These are phyloP conservation scores for Xenopus laevis DNA, from an alignment of 2,113 vertebrate genomes.

Conservation along the genomic window DNA sequence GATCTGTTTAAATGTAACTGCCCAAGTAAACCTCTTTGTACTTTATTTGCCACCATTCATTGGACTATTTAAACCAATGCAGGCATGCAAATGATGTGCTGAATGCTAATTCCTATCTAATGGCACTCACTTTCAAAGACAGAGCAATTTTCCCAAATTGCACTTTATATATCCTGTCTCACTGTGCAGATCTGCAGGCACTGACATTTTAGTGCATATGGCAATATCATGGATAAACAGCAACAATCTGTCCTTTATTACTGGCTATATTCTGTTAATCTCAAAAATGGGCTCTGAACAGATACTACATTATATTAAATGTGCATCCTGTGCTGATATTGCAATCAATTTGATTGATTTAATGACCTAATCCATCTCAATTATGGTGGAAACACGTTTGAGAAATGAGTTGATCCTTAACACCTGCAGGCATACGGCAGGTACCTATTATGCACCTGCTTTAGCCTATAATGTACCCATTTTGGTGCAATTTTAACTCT, in stretches of 20 bases:
- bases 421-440: background rate
- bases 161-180: slow-evolving; percentile 35
- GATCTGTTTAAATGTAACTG: too few species aligned
- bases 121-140: slow-evolving; percentile 10
- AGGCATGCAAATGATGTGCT: slow-evolving; percentile 3
- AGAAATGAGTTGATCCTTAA: background rate
- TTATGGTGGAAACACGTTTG: background rate
- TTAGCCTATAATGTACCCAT: background rate
- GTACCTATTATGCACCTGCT: background rate
- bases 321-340: slow-evolving; percentile 1
- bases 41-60: slow-evolving; percentile 18
- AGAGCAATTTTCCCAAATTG: slow-evolving; percentile 28
- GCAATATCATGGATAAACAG: slow-evolving; percentile 27
- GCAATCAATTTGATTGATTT: slow-evolving; percentile 10
- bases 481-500: background rate
- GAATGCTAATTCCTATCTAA: slow-evolving; percentile 25
- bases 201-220: slow-evolving; percentile 36
- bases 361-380: background rate
- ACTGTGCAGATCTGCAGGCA: slow-evolving; percentile 32
- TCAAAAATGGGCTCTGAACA: background rate
- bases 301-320: slow-evolving; percentile 15
- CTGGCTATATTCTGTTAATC: slow-evolving; percentile 8
- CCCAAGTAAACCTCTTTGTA: too few species aligned
- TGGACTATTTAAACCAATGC: slow-evolving; percentile 16
- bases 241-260: slow-evolving; percentile 22